phyloP scores from a whole-genome alignment of 2,113 vertebrate species.

The Setophaga kirtlandii region DNA sequence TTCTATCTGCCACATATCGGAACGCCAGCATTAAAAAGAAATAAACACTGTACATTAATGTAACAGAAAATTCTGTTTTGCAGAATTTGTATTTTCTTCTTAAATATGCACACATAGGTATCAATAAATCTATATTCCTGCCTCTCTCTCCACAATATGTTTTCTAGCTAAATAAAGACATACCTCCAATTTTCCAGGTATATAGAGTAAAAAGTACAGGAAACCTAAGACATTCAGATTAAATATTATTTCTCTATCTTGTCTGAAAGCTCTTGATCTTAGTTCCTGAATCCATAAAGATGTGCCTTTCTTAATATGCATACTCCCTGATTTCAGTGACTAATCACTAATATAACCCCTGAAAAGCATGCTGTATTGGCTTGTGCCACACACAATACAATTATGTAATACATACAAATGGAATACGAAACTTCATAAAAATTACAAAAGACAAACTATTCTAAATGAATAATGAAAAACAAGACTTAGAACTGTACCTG shows the following conservation, averaged over 20 bases:
- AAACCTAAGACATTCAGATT: not conserved
- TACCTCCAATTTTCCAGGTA: not conserved
- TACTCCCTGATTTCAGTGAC: not conserved
- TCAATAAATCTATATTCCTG: not conserved
- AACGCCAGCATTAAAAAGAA: not conserved
- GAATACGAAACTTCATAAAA: not conserved
- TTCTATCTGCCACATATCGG: not conserved
- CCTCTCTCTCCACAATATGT: fast-evolving
- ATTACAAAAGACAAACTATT: not conserved
- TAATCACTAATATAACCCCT: not conserved
- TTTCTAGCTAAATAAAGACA: not conserved
- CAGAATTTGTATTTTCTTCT: not conserved
- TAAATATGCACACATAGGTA: fast-evolving
- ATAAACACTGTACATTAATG: not conserved
- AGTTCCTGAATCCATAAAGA: not conserved
- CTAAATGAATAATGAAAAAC: not conserved
- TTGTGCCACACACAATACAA: not conserved
- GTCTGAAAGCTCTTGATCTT: not conserved
- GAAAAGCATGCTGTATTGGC: not conserved
- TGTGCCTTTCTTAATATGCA: not conserved
- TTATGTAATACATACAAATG: not conserved
- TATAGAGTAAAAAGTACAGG: not conserved
- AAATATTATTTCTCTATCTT: not conserved
- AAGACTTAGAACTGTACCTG: slow-evolving; percentile 78
- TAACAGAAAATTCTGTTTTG: not conserved